Base-by-base conservation (phyloP, 2,797 vertebrate species). In the Propithecus deckenii region DNA sequence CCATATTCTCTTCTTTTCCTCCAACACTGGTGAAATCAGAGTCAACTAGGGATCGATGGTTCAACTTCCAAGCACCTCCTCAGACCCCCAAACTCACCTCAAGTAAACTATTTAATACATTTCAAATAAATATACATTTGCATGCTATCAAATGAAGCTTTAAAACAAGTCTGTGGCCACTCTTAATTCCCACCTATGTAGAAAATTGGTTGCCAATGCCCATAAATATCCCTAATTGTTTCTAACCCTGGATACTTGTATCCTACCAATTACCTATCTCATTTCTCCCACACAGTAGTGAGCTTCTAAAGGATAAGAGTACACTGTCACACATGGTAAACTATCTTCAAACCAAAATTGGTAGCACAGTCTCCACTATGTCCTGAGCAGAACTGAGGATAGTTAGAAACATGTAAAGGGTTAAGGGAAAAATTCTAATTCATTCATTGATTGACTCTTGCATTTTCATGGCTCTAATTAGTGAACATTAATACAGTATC, bases 391-490 rank as follows among this genome's bases (percentile, higher is more conserved):
- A 95, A 41, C 13, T 25, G 10, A 76, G 23, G 18, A 67, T 20
- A 67, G 65, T 20, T 50, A 57, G 17, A 43, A 25, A 25, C 32
- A 69, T 93, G 50, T 28, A 97, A 93, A 94, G 94, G 71, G 84
- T 75, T 97, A 86, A 95, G 87, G 81, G 92, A 93, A 84, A 90
- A 97, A 35, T 35, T 89, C 78, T 92, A 91, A 98, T 98, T 97
- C 86, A 98, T 93, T 95, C 93, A 98, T 89, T 98, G 89, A 98
- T 75, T 97, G 97, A 98, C 96, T 96, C 96, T 14, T 97, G 94
- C 95, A 98, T 98, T 98, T 98, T 95, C 87, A 94, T 97, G 95
- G 96, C 95, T 98, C 96, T 98, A 98, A 98, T 98, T 98, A 98
- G 95, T 80, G 89, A 78, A 97, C 97, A 98, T 98, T 98, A 98